phyloP scores from a whole-genome alignment of 1,140 invertebrate genomes.

The Aphis gossypii region DNA sequence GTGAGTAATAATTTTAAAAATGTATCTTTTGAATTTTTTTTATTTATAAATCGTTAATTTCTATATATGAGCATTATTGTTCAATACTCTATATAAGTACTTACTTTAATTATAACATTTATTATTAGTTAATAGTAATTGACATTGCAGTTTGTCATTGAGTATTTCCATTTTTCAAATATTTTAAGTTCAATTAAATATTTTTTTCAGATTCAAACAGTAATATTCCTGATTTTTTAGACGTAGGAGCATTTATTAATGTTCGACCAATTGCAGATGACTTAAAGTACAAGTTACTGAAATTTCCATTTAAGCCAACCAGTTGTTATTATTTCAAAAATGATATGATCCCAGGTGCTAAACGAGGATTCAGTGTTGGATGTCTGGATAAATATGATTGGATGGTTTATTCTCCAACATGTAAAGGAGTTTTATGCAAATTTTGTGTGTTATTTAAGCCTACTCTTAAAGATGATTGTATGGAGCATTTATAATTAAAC shows the following conservation, averaged over 20 bases:
- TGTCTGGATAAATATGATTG: constrained; percentile 43
- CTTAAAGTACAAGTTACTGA: background rate
- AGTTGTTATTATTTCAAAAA: background rate
- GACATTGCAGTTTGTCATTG: no score
- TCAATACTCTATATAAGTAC: no score
- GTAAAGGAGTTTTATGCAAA: constrained; percentile 62
- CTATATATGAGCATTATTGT: no score
- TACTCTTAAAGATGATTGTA: constrained; percentile 58
- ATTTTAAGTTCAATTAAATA: no score
- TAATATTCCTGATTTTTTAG: background rate
- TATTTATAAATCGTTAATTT: no score
- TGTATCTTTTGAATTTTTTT: no score
- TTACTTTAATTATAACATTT: no score
- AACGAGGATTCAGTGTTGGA: background rate
- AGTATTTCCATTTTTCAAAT: no score
- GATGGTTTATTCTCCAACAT: constrained; percentile 61
- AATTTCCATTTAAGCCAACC: background rate
- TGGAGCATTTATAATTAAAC: constrained; percentile 60
- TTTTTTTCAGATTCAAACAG: no score
- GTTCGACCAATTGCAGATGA: background rate
- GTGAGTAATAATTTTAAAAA: no score
- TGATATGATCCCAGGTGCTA: constrained; percentile 1
- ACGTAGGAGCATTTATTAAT: background rate
- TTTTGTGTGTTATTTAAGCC: constrained; percentile 61
- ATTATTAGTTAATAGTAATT: no score